These are phyloP conservation scores for Agrypnia vestita DNA, from an alignment of 1,140 invertebrate genomes.

Conservation along the genomic window DNA sequence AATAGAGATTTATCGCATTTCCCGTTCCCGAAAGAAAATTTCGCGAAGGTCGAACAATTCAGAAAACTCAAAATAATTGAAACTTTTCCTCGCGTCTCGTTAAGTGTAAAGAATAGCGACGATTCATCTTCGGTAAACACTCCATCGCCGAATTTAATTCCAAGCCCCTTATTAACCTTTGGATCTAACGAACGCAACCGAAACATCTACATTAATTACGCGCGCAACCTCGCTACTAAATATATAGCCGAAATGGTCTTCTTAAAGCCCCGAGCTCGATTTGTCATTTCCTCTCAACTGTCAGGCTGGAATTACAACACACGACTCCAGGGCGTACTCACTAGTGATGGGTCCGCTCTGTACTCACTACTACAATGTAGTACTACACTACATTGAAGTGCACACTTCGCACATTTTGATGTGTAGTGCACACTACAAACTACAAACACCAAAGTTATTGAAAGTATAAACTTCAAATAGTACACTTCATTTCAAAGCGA, in stretches of 20 bases:
- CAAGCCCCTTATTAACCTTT: conserved; percentile 30
- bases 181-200: conserved; percentile 13
- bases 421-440: too few species aligned
- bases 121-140: conserved; percentile 2
- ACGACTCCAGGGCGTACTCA: too few species aligned
- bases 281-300: background rate
- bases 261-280: background rate
- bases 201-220: conserved; percentile 28
- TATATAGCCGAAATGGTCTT: conserved; percentile 5
- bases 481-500: too few species aligned
- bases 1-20: too few species aligned
- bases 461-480: too few species aligned
- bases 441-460: too few species aligned
- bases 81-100: background rate
- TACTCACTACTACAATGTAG: too few species aligned
- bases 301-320: too few species aligned
- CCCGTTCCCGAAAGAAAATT: background rate
- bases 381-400: too few species aligned
- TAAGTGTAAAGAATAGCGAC: conserved; percentile 23
- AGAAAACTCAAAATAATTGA: conserved; percentile 20
- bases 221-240: background rate
- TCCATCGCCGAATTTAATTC: conserved; percentile 25
- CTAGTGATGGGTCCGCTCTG: too few species aligned
- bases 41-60: conserved; percentile 8
- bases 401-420: too few species aligned